Base-by-base conservation (phyloP, 2,113 vertebrate species). In the Gymnocephalus cernua region DNA sequence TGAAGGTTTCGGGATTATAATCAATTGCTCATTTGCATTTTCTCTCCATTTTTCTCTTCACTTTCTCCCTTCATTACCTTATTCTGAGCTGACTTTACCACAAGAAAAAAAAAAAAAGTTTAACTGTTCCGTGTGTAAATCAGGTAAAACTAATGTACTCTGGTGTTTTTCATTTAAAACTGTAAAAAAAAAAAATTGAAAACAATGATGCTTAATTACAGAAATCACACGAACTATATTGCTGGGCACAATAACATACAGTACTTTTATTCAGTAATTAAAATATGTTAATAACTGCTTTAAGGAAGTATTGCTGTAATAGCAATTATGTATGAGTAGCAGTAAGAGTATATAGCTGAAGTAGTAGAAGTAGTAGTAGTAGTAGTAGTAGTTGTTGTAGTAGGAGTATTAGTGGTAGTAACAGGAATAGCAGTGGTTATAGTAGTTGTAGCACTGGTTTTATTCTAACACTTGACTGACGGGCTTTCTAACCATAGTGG, bases 391-490 rank as follows among this genome's bases (percentile, higher is more conserved):
- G 14, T 32, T 6, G 32, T 32, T 5, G 29, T 41, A 35, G 19
- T 57, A 62, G 15, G 38, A 62, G 6, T 71, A 74, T 54, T 44
- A 57, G 29, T 45, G 15, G 45, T 67, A 81, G 44, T 47, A 68
- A 72, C 57, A 67, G 68, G 35, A 71, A n/a, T 19, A 84, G 67
- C 0, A 65, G 27, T 74, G 48, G 23, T 14, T 68, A n/a, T 65
- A 64, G 53, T 73, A 64, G 67, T 50, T 59, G 69, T 67, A 70
- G 62, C 47, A 44, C 51, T 80, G 25, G 25, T 80, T 83, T 68
- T 57, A 50, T 73, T 74, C 82, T 23, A 83, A 79, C 58, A 15
- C 53, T 70, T 88, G 70, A 90, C 62, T 71, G 82, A 86, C 23
- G 53, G 41, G 53, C 81, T 66, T 88, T 53, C 58, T 63, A 58